phyloP scores from a whole-genome alignment of 2,797 vertebrate species.

The Australoheros facetus region DNA sequence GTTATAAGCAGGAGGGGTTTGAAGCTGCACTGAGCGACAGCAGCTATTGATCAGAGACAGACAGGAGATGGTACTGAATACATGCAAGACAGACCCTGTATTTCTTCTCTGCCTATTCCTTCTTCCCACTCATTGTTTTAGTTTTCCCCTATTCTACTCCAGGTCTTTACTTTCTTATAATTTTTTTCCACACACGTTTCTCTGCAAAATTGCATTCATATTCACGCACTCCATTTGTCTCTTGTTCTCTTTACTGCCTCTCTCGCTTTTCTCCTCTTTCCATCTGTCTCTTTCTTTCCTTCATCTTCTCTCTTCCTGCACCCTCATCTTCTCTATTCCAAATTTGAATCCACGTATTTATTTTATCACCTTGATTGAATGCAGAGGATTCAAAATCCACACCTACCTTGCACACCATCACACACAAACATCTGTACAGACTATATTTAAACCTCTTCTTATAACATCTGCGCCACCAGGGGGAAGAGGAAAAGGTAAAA shows the following conservation, averaged over 20 bases:
- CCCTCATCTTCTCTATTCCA: neutral
- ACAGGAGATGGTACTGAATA: conserved; percentile 46
- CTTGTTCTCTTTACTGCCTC: conserved; percentile 21
- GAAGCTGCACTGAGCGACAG: conserved; percentile 49
- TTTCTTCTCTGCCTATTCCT: conserved; percentile 5
- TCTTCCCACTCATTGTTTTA: neutral
- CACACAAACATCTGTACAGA: conserved; percentile 70
- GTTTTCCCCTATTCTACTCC: neutral
- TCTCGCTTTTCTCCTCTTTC: conserved; percentile 17
- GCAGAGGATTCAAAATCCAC: conserved; percentile 54
- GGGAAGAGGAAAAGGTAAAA: conserved; percentile 67
- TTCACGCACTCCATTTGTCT: conserved; percentile 16
- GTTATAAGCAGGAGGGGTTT: conserved; percentile 43
- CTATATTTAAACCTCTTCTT: conserved; percentile 74
- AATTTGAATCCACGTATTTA: conserved; percentile 34
- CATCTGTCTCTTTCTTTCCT: conserved; percentile 16
- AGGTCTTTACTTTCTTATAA: conserved; percentile 6
- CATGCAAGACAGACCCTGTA: conserved; percentile 29
- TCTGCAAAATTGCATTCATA: conserved; percentile 9
- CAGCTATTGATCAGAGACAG: conserved; percentile 63
- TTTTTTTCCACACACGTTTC: conserved; percentile 21
- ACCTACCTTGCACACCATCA: conserved; percentile 33
- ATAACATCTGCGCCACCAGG: conserved; percentile 67
- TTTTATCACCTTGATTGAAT: conserved; percentile 44
- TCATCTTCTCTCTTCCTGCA: conserved; percentile 15